phyloP scores from a whole-genome alignment of 2,113 vertebrate species.

The Paramormyrops kingsleyae region DNA sequence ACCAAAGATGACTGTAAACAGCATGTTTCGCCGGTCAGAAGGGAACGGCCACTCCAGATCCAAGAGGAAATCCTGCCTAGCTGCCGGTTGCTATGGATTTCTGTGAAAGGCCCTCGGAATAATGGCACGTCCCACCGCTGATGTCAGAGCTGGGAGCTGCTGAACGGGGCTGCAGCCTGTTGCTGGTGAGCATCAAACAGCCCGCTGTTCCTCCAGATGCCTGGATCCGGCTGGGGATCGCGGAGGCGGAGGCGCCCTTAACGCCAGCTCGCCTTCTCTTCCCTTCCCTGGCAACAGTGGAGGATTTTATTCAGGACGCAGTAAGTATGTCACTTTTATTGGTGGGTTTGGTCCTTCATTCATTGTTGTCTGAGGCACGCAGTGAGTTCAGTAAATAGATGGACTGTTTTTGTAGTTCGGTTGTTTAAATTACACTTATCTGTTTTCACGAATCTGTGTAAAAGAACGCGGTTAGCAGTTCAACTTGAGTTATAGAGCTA shows the following conservation, averaged over 20 bases:
- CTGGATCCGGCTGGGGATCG: slow-evolving; percentile 24
- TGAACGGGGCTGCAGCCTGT: slow-evolving; percentile 56
- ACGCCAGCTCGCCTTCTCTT: background rate
- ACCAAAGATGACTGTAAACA: slow-evolving; percentile 15
- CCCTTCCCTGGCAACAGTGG: slow-evolving; percentile 7
- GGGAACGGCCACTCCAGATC: slow-evolving; percentile 41
- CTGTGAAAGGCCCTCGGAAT: slow-evolving; percentile 58
- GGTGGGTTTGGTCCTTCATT: background rate
- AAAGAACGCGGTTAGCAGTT: background rate
- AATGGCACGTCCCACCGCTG: slow-evolving; percentile 64
- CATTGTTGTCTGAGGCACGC: background rate
- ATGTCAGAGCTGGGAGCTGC: slow-evolving; percentile 58
- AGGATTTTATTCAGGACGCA: slow-evolving; percentile 6
- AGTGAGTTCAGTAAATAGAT: background rate
- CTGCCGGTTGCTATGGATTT: slow-evolving; percentile 69
- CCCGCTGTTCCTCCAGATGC: slow-evolving; percentile 40
- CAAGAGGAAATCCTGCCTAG: slow-evolving; percentile 37
- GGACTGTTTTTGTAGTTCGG: background rate
- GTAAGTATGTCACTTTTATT: slow-evolving; percentile 42
- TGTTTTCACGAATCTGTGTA: background rate
- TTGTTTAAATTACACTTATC: background rate
- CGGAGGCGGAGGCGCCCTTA: slow-evolving; percentile 13
- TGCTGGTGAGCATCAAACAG: slow-evolving; percentile 57
- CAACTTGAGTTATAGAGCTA: background rate
- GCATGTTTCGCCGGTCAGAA: slow-evolving; percentile 33